Conservation (phyloP, 2,888 invertebrate genomes). For the Drosophila prostipennis region DNA sequence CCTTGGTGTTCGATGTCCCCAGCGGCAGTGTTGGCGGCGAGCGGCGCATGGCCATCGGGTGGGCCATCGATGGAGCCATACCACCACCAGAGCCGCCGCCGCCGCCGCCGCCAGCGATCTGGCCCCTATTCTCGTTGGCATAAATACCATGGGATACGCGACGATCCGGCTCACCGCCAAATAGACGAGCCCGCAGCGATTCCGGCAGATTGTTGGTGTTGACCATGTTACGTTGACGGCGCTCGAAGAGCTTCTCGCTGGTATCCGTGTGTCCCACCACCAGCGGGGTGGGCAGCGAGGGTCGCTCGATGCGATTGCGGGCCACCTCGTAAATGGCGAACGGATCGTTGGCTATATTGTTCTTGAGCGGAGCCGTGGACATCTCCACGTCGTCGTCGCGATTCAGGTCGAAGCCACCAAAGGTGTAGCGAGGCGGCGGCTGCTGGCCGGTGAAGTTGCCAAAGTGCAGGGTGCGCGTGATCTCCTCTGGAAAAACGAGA, state of each 20-base stretch:
- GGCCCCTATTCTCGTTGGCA: conserved; percentile 72
- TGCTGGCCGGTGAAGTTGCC: conserved; percentile 27
- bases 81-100: neutral
- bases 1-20: conserved; percentile 56
- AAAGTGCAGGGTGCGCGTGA: conserved; percentile 56
- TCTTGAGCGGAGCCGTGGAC: conserved; percentile 19
- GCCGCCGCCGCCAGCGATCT: neutral
- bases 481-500: conserved; percentile 49
- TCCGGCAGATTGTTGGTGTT: conserved; percentile 82
- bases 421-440: conserved; percentile 12
- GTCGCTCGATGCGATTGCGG: conserved; percentile 78
- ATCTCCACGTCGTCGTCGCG: conserved; percentile 46
- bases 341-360: conserved; percentile 67
- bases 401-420: conserved; percentile 20
- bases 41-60: conserved; percentile 31
- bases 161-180: conserved; percentile 81
- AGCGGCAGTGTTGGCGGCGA: conserved; percentile 53
- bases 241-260: conserved; percentile 56
- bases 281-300: conserved; percentile 59
- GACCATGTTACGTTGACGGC: conserved; percentile 72
- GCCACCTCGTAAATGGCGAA: conserved; percentile 83
- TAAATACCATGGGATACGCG: conserved; percentile 83
- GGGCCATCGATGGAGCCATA: conserved; percentile 17
- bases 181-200: conserved; percentile 82
- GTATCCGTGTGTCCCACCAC: conserved; percentile 57